phyloP scores from a whole-genome alignment of 2,113 vertebrate species.

The Typhlomys cinereus region DNA sequence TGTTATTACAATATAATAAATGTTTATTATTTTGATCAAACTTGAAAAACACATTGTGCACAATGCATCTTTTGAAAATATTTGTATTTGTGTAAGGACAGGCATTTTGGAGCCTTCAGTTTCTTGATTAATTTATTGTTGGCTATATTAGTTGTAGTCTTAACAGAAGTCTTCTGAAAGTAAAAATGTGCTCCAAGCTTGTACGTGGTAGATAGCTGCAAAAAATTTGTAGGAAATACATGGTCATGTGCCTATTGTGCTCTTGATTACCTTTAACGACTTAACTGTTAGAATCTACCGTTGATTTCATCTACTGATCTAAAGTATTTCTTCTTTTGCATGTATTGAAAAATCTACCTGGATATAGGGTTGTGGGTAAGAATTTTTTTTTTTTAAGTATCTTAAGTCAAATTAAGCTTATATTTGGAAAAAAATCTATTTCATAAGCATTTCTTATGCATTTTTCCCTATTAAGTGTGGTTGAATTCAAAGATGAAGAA shows the following conservation, averaged over 20 bases:
- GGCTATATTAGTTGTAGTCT: conserved; percentile 77
- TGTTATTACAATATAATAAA: conserved; percentile 60
- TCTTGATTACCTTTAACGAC: conserved; percentile 76
- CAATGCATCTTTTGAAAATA: conserved; percentile 30
- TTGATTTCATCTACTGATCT: conserved; percentile 82
- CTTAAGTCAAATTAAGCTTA: conserved; percentile 68
- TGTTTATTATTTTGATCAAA: conserved; percentile 55
- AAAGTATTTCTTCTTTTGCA: conserved; percentile 82
- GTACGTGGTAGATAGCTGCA: conserved; percentile 44
- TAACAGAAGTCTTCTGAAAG: conserved; percentile 66
- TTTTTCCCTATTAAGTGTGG: conserved; percentile 89
- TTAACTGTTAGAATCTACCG: conserved; percentile 78
- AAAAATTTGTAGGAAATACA: conserved; percentile 72
- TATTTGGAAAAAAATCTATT: conserved; percentile 21
- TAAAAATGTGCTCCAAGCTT: conserved; percentile 67
- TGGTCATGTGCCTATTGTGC: conserved; percentile 73
- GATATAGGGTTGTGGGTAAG: conserved; percentile 98
- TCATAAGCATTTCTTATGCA: conserved; percentile 75
- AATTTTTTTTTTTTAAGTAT: conserved; percentile 74
- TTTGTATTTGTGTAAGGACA: not conserved
- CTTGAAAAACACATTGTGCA: conserved; percentile 13
- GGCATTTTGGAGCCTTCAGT: conserved; percentile 16
- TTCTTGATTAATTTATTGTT: conserved; percentile 76
- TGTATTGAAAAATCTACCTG: conserved; percentile 81
- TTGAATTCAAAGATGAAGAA: conserved; percentile 99